Evolutionary conservation across 2,888 invertebrate genomes (phyloP), one percentile per base, ranked within the genome.

Genomic region (Leucozona laternaria): DNA sequence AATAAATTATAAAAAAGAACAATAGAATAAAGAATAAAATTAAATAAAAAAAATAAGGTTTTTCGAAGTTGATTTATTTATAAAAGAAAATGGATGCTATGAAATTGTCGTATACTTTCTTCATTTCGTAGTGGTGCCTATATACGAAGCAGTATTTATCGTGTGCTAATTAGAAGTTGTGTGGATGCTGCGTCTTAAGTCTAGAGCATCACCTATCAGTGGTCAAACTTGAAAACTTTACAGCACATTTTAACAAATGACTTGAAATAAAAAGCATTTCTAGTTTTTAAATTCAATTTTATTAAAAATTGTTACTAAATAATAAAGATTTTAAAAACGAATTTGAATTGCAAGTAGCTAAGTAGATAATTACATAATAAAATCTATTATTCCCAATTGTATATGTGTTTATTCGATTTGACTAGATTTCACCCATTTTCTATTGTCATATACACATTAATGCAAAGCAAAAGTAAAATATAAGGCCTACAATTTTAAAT

Each of bases 341-440:
- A 62, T 43, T 43, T n/a, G 8, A 60, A 28, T 64, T 17, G 31
- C 28, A 64, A 64, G n/a, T 13, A 34, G 28, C 20, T 50, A 28
- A 64, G 2, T 28, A 48, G 20, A n/a, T 31, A 66, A 34, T 7
- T 48, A 58, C 11, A 45, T 28, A 64, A 48, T 28, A 20, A n/a
- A n/a, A 48, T 64, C 40, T 73, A 81, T 43, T 73, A n/a, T 50
- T 4, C 75, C 82, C 79, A 60, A 82, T 73, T 79, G 6, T 17
- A n/a, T 15, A 48, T 55, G 13, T 53, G 22, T 17, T 40, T 48
- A 22, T 64, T 72, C 66, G 48, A 17, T 72, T 60, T 86, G 86
- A 86, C 86, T 86, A 86, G 86, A 86, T 82, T 79, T 53, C 86
- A 86, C 86, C 82, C 86, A 86, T 86, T 79, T 84, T 77, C 31